Base-by-base conservation (phyloP, 2,888 invertebrate species). In the Onthophagus sagittarius region DNA sequence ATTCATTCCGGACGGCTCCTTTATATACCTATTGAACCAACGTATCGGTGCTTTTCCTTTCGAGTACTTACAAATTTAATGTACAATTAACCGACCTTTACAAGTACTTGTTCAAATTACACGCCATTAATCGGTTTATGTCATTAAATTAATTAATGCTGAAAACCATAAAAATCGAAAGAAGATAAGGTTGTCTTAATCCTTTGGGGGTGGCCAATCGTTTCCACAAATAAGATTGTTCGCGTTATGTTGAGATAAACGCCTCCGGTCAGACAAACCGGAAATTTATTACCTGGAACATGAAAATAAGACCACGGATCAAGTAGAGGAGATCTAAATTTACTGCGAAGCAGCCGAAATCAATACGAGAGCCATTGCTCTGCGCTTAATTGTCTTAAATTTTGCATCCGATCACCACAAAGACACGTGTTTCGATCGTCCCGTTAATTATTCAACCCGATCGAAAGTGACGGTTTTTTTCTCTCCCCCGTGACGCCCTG, bases 1-100 rank as follows among this genome's bases (percentile, higher is more conserved):
- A 72, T 69, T 72, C 72, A 72, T 72, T 70, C 69, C 62, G 69
- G 72, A 72, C 72, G 62, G 72, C 62, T 15, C 23, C 63, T 32
- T 72, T 72, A 63, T 63, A 72, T 15, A 72, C 69, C 69, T 69
- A 72, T 72, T 72, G 69, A 67, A 67, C 67, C 9, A 23, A 69
- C 63, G 69, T 70, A 72, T 72, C 62, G 72, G 70, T 33, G 31
- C 63, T 13, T 13, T 63, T 53, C 39, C 39, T 11, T 53, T 53
- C 39, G 39, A 53, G 39, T 53, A 53, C 39, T 53, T 53, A 53
- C 39, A 7, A 23, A 23, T 53, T 53, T 53, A 53, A 53, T 53
- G 39, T 53, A 53, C 39, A 53, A 53, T 53, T 53, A 53, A 7
- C 39, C 39, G 5, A 53, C 39, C 7, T 53, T 53, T 53, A 9